Conservation (phyloP, 1,140 invertebrate genomes). For the Hirudo medicinalis region DNA sequence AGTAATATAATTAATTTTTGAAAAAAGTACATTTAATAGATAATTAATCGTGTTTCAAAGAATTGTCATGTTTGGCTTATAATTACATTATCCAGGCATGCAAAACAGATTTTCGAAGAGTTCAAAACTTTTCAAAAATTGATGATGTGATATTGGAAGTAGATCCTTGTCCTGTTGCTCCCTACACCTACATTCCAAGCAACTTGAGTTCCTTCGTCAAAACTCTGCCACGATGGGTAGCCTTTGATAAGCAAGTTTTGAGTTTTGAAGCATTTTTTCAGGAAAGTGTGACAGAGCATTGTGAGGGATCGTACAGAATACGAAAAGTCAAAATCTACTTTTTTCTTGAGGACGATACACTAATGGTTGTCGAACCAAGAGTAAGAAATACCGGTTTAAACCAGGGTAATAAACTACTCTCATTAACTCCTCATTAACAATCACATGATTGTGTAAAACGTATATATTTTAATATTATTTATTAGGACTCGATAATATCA, state of each 20-base stretch:
- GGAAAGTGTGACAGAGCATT: conserved; percentile 39
- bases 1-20: no score
- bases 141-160: conserved; percentile 37
- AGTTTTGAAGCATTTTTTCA: conserved; percentile 39
- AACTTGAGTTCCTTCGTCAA: conserved; percentile 43
- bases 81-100: conserved; percentile 33
- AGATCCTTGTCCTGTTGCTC: conserved; percentile 36
- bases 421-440: not conserved
- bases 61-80: not conserved
- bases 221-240: conserved; percentile 63
- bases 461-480: not conserved
- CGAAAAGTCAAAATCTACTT: conserved; percentile 41
- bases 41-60: not conserved
- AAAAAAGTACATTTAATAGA: no score
- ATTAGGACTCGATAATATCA: not conserved
- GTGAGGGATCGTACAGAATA: conserved; percentile 39
- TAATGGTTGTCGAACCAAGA: conserved; percentile 41
- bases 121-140: conserved; percentile 39
- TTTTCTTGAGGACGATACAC: conserved; percentile 42
- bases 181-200: conserved; percentile 34
- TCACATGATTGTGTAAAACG: not conserved
- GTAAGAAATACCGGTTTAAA: conserved; percentile 39
- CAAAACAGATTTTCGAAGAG: conserved; percentile 40
- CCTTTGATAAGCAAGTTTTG: conserved; percentile 61
- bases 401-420: conserved; percentile 32